A percentile compares a stretch with the other conserved stretches of the same genome.
Conservation (phyloP, 2,888 invertebrate species). For the Synergus itoensis region DNA sequence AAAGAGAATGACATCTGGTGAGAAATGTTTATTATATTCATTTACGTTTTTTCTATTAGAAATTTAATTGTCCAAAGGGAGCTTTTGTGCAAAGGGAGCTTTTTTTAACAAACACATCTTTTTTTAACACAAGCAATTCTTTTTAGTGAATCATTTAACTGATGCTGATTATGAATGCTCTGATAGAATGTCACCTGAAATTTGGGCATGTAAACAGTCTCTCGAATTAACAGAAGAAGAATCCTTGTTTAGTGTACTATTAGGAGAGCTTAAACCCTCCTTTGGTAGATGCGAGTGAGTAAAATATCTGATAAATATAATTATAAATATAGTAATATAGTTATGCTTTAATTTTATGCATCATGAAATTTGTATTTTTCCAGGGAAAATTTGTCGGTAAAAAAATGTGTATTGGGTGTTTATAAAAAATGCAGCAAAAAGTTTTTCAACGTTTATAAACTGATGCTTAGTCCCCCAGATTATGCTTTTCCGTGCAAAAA, state of each 20-base stretch:
- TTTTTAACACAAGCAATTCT: background rate
- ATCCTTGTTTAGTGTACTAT: background rate
- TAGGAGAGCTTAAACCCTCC: background rate
- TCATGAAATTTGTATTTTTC: background rate
- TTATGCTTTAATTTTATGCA: background rate
- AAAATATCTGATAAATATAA: background rate
- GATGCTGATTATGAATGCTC: background rate
- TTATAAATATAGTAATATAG: background rate
- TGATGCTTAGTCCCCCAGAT: background rate
- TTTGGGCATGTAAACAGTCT: background rate
- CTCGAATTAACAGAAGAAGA: background rate
- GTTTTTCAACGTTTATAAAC: background rate
- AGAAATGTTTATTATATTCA: background rate
- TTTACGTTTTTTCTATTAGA: background rate
- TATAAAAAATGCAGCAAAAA: constrained; percentile 1
- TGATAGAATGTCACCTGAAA: background rate
- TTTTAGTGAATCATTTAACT: background rate
- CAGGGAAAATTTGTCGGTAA: background rate
- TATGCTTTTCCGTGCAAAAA: background rate
- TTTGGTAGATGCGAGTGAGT: background rate
- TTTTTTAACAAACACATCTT: background rate
- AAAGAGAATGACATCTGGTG: background rate
- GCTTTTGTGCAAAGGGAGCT: no score
- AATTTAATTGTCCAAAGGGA: no score
- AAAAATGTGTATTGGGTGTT: background rate